Conservation (phyloP, 1,140 invertebrate genomes). For the Papilio dardanus region DNA sequence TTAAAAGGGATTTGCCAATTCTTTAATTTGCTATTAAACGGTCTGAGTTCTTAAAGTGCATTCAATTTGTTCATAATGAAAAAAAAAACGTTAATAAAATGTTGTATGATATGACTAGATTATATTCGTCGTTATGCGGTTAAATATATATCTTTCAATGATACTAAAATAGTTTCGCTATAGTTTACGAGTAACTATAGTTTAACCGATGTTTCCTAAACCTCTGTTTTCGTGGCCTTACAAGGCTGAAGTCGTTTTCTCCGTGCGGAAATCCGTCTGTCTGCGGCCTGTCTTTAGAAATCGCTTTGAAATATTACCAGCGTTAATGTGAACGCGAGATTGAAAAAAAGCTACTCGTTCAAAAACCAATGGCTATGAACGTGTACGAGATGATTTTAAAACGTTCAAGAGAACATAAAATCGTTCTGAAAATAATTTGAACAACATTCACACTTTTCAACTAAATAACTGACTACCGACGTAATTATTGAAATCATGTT, state of each 20-base stretch:
- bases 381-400: background rate
- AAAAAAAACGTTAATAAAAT: too few relatives aligned
- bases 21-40: too few relatives aligned
- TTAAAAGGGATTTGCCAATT: too few relatives aligned
- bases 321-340: constrained; percentile 20
- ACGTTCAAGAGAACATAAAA: background rate
- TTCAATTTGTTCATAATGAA: too few relatives aligned
- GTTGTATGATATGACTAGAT: too few relatives aligned
- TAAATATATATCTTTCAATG: too few relatives aligned
- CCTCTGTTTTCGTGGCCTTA: constrained; percentile 45
- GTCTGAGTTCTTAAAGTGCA: too few relatives aligned
- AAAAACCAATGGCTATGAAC: background rate
- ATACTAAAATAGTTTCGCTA: too few relatives aligned
- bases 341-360: constrained; percentile 18
- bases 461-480: too few relatives aligned
- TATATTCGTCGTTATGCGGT: too few relatives aligned
- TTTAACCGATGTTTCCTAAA: background rate
- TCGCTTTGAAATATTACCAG: constrained; percentile 32
- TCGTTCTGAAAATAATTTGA: background rate
- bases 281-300: constrained; percentile 31
- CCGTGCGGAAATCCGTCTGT: constrained; percentile 31
- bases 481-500: too few relatives aligned
- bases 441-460: background rate
- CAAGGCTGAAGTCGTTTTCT: constrained; percentile 3
- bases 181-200: too few relatives aligned